phyloP scores from a whole-genome alignment of 2,113 vertebrate genomes.

The Raja brachyura region DNA sequence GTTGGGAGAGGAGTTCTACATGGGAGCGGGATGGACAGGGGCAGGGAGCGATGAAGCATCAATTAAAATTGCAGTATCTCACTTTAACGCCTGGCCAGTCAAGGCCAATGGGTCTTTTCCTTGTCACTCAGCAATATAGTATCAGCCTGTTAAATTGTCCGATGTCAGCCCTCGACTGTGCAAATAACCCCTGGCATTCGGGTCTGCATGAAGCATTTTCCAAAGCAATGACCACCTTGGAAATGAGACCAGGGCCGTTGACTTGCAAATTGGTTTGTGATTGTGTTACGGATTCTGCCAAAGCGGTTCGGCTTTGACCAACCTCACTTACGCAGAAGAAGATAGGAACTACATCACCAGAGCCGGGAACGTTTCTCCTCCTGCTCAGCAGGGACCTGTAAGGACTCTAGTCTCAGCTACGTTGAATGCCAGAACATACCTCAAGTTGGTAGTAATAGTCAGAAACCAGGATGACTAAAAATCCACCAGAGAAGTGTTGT shows the following conservation, averaged over 20 bases:
- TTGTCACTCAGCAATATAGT: not conserved
- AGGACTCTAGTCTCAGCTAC: not conserved
- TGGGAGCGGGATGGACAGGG: no score
- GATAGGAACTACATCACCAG: not conserved
- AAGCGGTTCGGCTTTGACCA: not conserved
- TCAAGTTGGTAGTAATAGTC: not conserved
- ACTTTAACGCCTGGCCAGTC: slow-evolving; percentile 47
- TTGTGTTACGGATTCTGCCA: not conserved
- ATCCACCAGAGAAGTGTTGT: not conserved
- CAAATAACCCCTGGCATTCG: not conserved
- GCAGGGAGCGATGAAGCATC: not conserved
- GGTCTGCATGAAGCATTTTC: not conserved
- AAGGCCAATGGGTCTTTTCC: not conserved
- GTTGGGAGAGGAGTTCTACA: no score
- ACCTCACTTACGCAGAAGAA: not conserved
- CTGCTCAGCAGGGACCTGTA: not conserved
- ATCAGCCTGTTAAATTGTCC: not conserved
- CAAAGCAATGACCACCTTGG: not conserved
- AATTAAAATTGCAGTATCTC: not conserved
- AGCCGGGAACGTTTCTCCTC: not conserved
- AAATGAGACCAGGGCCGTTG: not conserved
- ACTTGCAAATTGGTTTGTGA: not conserved
- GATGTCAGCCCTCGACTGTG: not conserved
- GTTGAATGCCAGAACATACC: not conserved
- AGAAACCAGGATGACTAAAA: not conserved